phyloP scores from a whole-genome alignment of 2,797 vertebrate genomes.

The Meda fulgida region DNA sequence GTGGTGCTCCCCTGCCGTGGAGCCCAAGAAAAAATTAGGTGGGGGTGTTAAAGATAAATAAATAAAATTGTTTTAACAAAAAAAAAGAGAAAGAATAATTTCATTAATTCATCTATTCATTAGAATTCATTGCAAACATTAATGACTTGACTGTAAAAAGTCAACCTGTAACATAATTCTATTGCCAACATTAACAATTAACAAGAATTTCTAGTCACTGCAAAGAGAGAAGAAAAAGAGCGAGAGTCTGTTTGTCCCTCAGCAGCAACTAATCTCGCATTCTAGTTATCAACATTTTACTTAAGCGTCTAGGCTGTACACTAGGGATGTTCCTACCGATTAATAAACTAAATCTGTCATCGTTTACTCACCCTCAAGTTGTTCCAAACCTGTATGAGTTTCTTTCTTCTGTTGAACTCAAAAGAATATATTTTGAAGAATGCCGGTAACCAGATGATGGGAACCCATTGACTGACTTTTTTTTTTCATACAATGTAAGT shows the following conservation, averaged over 20 bases:
- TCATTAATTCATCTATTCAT: background rate
- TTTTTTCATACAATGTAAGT: no score
- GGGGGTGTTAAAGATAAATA: background rate
- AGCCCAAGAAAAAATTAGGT: background rate
- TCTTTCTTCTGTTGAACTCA: no score
- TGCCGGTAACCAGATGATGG: no score
- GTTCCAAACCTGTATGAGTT: no score
- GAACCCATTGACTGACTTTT: no score
- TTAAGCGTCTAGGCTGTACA: background rate
- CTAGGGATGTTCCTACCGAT: background rate
- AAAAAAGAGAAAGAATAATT: background rate
- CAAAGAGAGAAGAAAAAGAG: background rate
- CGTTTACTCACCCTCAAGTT: no score
- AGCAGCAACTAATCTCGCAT: background rate
- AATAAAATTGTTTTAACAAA: background rate
- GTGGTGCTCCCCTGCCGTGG: background rate
- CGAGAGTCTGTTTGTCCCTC: background rate
- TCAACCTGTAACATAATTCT: background rate
- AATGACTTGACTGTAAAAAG: background rate
- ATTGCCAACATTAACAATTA: background rate
- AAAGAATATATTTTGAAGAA: no score
- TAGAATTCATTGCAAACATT: background rate
- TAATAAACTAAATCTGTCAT: no score
- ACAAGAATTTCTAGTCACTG: background rate
- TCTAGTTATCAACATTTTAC: background rate